Conservation (phyloP, 64 coral and sea anemone species). For the Dendronephthya gigantea region DNA sequence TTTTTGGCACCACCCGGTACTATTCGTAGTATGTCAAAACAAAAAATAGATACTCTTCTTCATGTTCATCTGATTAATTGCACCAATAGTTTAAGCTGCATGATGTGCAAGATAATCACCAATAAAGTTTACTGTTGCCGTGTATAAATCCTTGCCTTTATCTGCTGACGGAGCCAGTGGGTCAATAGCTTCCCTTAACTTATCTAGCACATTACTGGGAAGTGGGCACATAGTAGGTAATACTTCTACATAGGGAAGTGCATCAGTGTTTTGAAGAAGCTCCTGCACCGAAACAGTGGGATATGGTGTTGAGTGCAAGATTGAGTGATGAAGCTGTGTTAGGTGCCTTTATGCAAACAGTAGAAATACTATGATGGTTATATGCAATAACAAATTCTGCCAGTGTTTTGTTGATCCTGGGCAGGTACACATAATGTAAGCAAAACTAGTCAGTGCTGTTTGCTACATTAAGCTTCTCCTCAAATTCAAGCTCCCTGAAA, state of each 20-base stretch:
- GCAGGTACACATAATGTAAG: neutral
- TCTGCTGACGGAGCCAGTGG: neutral
- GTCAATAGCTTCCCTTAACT: neutral
- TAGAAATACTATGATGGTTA: too few relatives aligned
- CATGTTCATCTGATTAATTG: too few relatives aligned
- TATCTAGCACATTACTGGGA: neutral
- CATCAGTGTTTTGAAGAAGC: neutral
- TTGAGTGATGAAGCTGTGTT: neutral
- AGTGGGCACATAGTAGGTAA: neutral
- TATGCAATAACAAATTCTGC: too few relatives aligned
- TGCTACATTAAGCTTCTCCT: neutral
- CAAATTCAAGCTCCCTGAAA: neutral
- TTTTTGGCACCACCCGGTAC: too few relatives aligned
- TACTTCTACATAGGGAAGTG: neutral
- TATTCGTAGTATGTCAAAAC: too few relatives aligned
- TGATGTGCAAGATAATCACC: neutral
- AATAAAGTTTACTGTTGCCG: neutral
- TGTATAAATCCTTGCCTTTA: neutral
- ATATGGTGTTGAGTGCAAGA: neutral
- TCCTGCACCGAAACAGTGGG: neutral
- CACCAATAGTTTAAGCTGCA: too few relatives aligned
- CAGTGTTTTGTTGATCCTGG: neutral
- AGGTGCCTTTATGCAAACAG: neutral
- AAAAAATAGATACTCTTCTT: too few relatives aligned
- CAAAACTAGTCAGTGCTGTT: neutral